Evolutionary conservation across 2,888 invertebrate genomes (phyloP).

Genomic region (Horisme vitalbata): DNA sequence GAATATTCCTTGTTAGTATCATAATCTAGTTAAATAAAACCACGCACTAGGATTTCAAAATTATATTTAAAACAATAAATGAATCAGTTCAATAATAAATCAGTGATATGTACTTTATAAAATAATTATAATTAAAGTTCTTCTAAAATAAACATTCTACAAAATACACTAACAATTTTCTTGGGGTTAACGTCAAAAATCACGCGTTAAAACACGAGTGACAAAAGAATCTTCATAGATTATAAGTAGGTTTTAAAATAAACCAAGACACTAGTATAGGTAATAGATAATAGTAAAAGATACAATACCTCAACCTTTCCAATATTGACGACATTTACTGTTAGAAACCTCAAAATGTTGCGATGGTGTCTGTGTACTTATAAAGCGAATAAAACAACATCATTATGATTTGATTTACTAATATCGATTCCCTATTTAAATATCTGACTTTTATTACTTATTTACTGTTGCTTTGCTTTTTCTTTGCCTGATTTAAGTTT

Average conservation of each 20-base stretch:
- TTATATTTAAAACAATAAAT: constrained; percentile 43
- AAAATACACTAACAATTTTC: constrained; percentile 20
- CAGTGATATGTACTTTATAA: constrained; percentile 44
- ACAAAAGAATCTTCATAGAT: too few species aligned
- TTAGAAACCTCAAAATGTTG: too few species aligned
- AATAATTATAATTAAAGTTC: constrained; percentile 36
- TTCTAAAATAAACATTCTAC: constrained; percentile 33
- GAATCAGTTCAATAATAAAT: constrained; percentile 44
- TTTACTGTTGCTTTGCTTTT: too few species aligned
- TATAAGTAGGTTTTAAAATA: background rate
- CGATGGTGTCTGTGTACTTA: too few species aligned
- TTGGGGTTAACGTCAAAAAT: background rate
- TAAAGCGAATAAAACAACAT: too few species aligned
- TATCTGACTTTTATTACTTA: too few species aligned
- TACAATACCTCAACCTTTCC: too few species aligned
- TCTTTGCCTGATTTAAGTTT: background rate
- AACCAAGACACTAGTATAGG: too few species aligned
- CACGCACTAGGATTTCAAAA: constrained; percentile 21
- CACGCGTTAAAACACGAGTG: constrained; percentile 50
- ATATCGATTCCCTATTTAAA: background rate
- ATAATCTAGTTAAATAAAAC: constrained; percentile 3
- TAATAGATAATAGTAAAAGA: too few species aligned
- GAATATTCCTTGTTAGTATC: too few species aligned
- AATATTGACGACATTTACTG: too few species aligned
- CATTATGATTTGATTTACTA: background rate